Base-by-base conservation (phyloP, 1,140 invertebrate species). In the Aethina tumida region DNA sequence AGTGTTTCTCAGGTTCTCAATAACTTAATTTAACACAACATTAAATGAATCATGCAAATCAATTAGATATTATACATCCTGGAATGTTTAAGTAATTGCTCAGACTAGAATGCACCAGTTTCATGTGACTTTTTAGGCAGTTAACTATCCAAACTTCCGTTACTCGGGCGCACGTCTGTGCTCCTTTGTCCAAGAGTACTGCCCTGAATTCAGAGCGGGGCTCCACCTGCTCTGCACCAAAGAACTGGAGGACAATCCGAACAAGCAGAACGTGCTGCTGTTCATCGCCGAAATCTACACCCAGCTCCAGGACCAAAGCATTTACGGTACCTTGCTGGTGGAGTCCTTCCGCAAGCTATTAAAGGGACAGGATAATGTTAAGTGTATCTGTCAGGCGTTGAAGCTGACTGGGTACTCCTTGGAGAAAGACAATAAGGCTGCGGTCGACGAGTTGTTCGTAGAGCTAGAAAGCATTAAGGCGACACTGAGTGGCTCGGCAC, bases 301-400 rank as follows among this genome's bases (percentile, higher is more conserved):
- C 16, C 55, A 58, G 35, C 35, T 56, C 6, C 40, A 51, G 14
- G 46, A 51, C 40, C 41, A 51, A 27, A 51, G 34, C 41, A 35
- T 57, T 26, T 57, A 57, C 52, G 59, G 52, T 13, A 39, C 31
- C 10, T 46, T 45, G 12, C 38, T 54, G 19, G 45, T 59, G 36
- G 42, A 55, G 22, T 43, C 49, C 25, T 35, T 59, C 16, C 50
- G 53, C 20, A 41, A 50, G 27, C 32, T 61, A 22, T 16, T 59
- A 3, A 13, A 13, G 15, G 48, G 49, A 16, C 38, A 50, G 27
- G 67, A 68, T 16, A 68, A 69, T 57, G 53, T 69, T 2, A 71
- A 71, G 42, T 70, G 65, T 50, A 62, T 67, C 35, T 71, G 69
- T 48, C 67, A 71, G 58, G 64, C 67, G 18, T 44, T 73, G 5